Percentiles rank a stretch among this genome's conserved stretches.
These are phyloP conservation scores for Holacanthella duospinosa DNA, from an alignment of 2,888 invertebrate species.

Conservation along the genomic window DNA sequence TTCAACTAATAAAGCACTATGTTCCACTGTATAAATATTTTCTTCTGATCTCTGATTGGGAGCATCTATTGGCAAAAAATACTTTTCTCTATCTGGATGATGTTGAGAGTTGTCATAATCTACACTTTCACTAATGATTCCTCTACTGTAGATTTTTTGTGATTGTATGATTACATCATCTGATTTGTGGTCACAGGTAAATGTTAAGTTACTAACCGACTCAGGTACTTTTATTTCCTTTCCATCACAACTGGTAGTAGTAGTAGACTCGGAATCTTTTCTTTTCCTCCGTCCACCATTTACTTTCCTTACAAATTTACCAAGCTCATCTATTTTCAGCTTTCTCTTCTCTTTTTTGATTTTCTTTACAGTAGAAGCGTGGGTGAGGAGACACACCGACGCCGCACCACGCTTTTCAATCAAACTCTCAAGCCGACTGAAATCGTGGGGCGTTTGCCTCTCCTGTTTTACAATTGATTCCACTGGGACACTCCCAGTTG, in stretches of 20 bases:
- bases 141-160: not conserved
- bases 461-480: not conserved
- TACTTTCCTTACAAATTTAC: not conserved
- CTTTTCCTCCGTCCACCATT: not conserved
- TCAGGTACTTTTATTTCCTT: constrained; percentile 2
- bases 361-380: not conserved
- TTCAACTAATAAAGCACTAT: no score
- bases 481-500: not conserved
- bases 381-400: not conserved
- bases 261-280: not conserved
- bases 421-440: constrained; percentile 32
- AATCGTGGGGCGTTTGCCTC: constrained; percentile 17
- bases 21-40: no score
- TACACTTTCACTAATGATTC: not conserved
- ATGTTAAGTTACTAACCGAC: no score
- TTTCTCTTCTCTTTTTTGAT: no score
- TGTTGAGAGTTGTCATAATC: not conserved
- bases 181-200: no score
- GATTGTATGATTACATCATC: not conserved
- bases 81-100: not conserved
- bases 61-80: not conserved
- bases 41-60: not conserved
- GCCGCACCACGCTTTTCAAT: constrained; percentile 33
- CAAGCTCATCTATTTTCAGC: no score
- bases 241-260: not conserved